Percentiles rank a stretch among this genome's conserved stretches.
phyloP scores from a whole-genome alignment of 2,113 vertebrate species.

The Elaphurus davidianus region DNA sequence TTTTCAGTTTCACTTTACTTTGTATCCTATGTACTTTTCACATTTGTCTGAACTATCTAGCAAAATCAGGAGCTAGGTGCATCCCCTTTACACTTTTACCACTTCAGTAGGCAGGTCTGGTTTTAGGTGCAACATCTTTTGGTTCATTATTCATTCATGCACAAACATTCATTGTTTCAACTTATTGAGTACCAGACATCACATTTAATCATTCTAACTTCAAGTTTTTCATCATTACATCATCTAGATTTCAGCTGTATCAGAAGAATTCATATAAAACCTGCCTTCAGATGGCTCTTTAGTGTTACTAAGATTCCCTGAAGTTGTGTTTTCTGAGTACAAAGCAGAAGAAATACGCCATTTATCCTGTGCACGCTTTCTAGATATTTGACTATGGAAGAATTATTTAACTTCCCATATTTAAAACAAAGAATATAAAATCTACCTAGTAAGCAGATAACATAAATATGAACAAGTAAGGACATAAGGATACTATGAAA shows the following conservation, averaged over 20 bases:
- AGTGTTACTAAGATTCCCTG: neutral
- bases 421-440: neutral
- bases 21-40: neutral
- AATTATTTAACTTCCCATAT: neutral
- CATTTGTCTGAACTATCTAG: neutral
- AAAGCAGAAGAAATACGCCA: neutral
- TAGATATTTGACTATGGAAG: neutral
- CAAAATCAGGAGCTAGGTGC: neutral
- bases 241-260: neutral
- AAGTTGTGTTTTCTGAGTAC: neutral
- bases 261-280: neutral
- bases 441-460: neutral
- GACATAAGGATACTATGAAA: neutral
- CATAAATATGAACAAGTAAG: neutral
- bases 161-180: neutral
- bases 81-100: neutral
- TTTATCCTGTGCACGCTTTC: neutral
- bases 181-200: neutral
- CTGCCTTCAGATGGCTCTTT: neutral
- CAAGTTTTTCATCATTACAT: neutral
- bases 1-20: neutral
- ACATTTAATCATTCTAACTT: neutral
- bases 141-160: neutral
- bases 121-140: neutral
- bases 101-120: neutral